Base-by-base conservation (phyloP, 2,888 invertebrate species). In the Athripsodes cinereus region DNA sequence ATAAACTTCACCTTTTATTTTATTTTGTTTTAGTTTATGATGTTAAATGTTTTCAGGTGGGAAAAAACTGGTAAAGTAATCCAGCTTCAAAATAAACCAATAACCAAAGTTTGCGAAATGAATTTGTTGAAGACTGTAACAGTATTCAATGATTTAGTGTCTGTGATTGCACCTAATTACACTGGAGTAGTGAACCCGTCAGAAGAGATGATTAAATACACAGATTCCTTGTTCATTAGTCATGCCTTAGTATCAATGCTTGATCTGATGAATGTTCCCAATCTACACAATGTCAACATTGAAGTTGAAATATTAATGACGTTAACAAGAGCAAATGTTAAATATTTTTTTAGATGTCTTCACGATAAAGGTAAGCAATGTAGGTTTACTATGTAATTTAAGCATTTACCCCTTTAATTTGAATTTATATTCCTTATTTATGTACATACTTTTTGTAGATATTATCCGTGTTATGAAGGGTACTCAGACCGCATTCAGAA, bases 331-430 rank as follows among this genome's bases (percentile, higher is more conserved):
- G 82, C 88, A 0, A 82, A 84, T 5, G 85, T 88, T 2, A 83
- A 85, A 66, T 91, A 90, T 68, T 91, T 90, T 71, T 91, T 89
- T 69, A 78, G 85, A 58, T 87, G 87, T 66, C 78, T 90, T 59
- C 81, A 81, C 55, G 82, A 88, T 66, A 73, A 77, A 71, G 85
- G 88, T 86, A 72, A n/a, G n/a, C n/a, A n/a, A n/a, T n/a, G n/a
- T n/a, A n/a, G n/a, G n/a, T n/a, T n/a, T n/a, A n/a, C n/a, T n/a
- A n/a, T n/a, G n/a, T n/a, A n/a, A n/a, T n/a, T n/a, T n/a, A n/a
- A n/a, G n/a, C n/a, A n/a, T n/a, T n/a, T n/a, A n/a, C n/a, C n/a
- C n/a, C n/a, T n/a, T n/a, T n/a, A n/a, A n/a, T n/a, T n/a, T n/a
- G n/a, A n/a, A n/a, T n/a, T n/a, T n/a, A n/a, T n/a, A n/a, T n/a